Evolutionary conservation across 1,140 invertebrate species (phyloP).

Genomic region (Drosophila navojoa): DNA sequence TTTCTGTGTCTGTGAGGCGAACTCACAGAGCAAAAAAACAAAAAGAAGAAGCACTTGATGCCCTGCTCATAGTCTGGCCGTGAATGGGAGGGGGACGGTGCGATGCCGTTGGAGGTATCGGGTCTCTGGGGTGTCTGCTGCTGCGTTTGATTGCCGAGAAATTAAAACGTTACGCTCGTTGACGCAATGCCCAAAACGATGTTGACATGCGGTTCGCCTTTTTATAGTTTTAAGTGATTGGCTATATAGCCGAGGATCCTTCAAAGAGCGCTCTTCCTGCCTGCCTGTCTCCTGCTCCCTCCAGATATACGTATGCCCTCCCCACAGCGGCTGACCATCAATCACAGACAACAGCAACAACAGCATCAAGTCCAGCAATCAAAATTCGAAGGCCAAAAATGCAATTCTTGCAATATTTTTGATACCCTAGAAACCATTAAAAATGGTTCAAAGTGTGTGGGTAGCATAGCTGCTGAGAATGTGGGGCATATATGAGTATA

Average conservation of each 20-base stretch:
- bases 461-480: too few relatives aligned
- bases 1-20: slow-evolving; percentile 18
- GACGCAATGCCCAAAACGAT: slow-evolving; percentile 71
- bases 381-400: slow-evolving; percentile 49
- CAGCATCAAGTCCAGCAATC: neutral
- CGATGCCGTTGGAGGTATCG: neutral
- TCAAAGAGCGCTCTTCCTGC: neutral
- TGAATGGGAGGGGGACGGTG: neutral
- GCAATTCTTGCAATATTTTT: slow-evolving; percentile 50
- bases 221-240: slow-evolving; percentile 49
- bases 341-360: slow-evolving; percentile 42
- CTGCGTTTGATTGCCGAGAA: slow-evolving; percentile 76
- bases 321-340: slow-evolving; percentile 47
- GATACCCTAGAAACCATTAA: neutral
- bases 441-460: neutral
- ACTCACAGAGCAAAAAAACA: slow-evolving; percentile 3
- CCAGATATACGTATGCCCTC: neutral
- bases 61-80: slow-evolving; percentile 28
- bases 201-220: slow-evolving; percentile 66
- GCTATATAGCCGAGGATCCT: slow-evolving; percentile 10
- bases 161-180: slow-evolving; percentile 81
- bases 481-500: too few relatives aligned
- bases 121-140: slow-evolving; percentile 62
- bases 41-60: slow-evolving; percentile 37
- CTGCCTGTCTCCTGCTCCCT: neutral